These are phyloP conservation scores for Cerceris rybyensis DNA, from an alignment of 2,888 invertebrate genomes.

Conservation along the genomic window DNA sequence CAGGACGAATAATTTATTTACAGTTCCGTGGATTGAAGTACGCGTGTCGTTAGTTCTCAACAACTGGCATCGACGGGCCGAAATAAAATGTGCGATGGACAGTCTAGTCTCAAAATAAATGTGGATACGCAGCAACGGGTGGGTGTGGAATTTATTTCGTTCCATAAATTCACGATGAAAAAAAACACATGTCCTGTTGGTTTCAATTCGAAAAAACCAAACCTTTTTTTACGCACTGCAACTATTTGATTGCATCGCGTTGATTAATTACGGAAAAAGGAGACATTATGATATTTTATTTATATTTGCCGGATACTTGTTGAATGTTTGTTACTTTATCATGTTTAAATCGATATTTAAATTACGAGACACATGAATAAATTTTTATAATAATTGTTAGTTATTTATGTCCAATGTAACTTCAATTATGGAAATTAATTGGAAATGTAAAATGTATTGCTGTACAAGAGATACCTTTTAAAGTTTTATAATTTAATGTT, in stretches of 20 bases:
- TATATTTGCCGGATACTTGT: background rate
- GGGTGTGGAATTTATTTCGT: background rate
- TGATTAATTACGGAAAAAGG: background rate
- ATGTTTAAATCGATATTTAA: too few species aligned
- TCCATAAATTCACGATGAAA: background rate
- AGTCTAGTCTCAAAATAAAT: constrained; percentile 19
- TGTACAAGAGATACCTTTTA: too few species aligned
- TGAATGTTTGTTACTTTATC: too few species aligned
- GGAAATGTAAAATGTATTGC: too few species aligned
- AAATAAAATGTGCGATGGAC: constrained; percentile 24
- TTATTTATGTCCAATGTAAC: too few species aligned
- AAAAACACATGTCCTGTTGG: background rate
- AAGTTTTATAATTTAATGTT: too few species aligned
- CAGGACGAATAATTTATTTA: background rate
- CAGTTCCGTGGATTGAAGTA: background rate
- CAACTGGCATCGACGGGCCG: constrained; percentile 12
- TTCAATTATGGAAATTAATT: too few species aligned
- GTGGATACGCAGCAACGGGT: constrained; percentile 9
- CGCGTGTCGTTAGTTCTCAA: constrained; percentile 3
- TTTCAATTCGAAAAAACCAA: background rate
- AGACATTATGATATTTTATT: background rate
- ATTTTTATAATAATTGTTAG: too few species aligned
- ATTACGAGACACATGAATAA: too few species aligned
- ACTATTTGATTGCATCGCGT: background rate
- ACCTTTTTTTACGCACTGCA: background rate